Conservation (phyloP, 2,113 vertebrate genomes). For the Mugil cephalus region DNA sequence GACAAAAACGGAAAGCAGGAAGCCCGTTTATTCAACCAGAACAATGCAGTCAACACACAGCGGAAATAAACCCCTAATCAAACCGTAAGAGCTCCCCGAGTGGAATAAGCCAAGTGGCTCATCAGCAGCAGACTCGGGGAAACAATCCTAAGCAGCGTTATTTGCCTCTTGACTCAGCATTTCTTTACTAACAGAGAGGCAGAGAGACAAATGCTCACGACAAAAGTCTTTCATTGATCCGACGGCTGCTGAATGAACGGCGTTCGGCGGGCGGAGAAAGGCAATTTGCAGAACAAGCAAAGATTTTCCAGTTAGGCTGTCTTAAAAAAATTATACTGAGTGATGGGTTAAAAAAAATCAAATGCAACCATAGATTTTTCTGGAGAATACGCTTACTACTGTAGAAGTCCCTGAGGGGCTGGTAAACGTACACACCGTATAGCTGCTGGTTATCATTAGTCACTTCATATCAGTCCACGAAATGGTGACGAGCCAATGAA, state of each 20-base stretch:
- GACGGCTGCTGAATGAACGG: slow-evolving; percentile 48
- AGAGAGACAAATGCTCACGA: slow-evolving; percentile 53
- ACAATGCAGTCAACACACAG: not conserved
- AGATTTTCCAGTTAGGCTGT: slow-evolving; percentile 61
- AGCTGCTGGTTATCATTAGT: no score
- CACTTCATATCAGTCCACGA: no score
- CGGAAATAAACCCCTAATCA: slow-evolving; percentile 33
- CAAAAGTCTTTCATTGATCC: slow-evolving; percentile 68
- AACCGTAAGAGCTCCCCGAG: slow-evolving; percentile 14
- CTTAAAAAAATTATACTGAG: slow-evolving; percentile 35
- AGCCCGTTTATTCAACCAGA: not conserved
- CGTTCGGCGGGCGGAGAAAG: slow-evolving; percentile 42
- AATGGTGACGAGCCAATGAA: no score
- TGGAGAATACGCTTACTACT: slow-evolving; percentile 6
- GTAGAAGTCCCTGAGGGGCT: not conserved
- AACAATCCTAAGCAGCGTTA: slow-evolving; percentile 47
- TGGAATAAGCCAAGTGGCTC: slow-evolving; percentile 29
- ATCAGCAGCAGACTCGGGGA: slow-evolving; percentile 47
- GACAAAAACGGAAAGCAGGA: not conserved
- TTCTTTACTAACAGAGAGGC: slow-evolving; percentile 53
- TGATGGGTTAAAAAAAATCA: slow-evolving; percentile 7
- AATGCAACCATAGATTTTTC: slow-evolving; percentile 2
- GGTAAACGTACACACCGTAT: not conserved
- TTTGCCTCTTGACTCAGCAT: slow-evolving; percentile 67
- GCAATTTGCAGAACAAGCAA: slow-evolving; percentile 61